Base-by-base conservation (phyloP, 2,797 vertebrate species). In the Tolypeutes matacus region DNA sequence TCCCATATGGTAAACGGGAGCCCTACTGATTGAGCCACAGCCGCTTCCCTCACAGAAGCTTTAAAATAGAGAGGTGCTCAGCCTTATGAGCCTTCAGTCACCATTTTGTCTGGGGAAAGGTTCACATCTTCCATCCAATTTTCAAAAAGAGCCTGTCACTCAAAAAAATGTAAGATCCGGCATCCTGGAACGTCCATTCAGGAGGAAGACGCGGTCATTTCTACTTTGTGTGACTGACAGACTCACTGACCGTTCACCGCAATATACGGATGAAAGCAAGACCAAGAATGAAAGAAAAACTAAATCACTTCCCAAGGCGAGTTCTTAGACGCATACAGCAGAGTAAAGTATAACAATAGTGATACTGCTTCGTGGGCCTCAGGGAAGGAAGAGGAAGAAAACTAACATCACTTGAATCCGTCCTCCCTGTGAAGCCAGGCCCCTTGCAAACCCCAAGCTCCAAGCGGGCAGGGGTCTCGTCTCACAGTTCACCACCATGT, bases 271-370 rank as follows among this genome's bases (percentile, higher is more conserved):
- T 4, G 11, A 23, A 87, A 85, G 86, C 0, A 1, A 93, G 65
- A 88, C 42, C 53, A 53, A 60, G 72, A 65, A 77, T 5, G 51
- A 84, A 94, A 70, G 58, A 58, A 62, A 87, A 58, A 65, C 42
- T 11, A 70, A 39, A 86, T 72, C 49, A 21, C n/a, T 70, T 73
- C 29, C 67, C 27, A 29, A 81, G 90, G 64, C 18, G 21, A 70
- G 78, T 60, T 85, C 62, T 8, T 1, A 18, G 58, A 93, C n/a
- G 73, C 25, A 51, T 29, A 86, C 23, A 76, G 13, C 72, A 64
- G 39, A 92, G 62, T 53, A 42, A 82, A 91, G 58, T 56, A 86
- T 1, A 36, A 29, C 2, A 31, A 36, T 5, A 42, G 25, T 12
- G 36, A 31, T 1, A 9, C 34, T 5, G 51, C 42, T n/a, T 73